Conservation (phyloP, 2,113 vertebrate species). For the Microtus pennsylvanicus region DNA sequence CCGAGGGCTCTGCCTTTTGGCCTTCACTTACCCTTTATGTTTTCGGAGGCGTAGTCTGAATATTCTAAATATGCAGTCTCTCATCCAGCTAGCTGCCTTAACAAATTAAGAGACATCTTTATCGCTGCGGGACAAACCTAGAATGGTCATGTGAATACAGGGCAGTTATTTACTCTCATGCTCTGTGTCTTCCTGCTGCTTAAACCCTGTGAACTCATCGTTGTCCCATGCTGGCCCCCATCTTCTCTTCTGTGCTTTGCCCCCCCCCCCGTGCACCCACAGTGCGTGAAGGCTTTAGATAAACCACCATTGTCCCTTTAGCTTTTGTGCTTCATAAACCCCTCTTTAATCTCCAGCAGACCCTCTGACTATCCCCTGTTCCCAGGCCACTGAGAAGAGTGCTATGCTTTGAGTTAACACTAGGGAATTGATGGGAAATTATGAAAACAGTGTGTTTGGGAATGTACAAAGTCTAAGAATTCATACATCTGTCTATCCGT, state of each 20-base stretch:
- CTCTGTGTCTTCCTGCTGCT: neutral
- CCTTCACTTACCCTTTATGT: neutral
- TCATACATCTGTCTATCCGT: neutral
- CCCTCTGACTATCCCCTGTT: neutral
- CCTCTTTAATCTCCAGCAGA: neutral
- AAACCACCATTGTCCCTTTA: neutral
- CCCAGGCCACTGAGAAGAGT: neutral
- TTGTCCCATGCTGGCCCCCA: neutral
- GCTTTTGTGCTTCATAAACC: neutral
- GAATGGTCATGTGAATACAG: neutral
- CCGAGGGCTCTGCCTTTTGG: neutral
- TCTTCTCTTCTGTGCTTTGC: neutral
- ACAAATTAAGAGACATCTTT: neutral
- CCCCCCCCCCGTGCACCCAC: too few relatives aligned
- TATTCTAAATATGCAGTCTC: conserved; percentile 7
- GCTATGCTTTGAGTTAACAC: neutral
- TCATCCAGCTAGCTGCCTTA: neutral
- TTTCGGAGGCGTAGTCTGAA: neutral
- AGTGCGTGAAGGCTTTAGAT: neutral
- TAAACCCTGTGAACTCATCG: neutral
- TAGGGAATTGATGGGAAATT: neutral
- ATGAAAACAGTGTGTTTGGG: neutral
- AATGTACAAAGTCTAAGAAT: neutral
- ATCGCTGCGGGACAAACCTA: neutral
- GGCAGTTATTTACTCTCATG: neutral